Evolutionary conservation across 2,888 invertebrate species (phyloP).

Genomic region (Drosophila nr. perissopoda): DNA sequence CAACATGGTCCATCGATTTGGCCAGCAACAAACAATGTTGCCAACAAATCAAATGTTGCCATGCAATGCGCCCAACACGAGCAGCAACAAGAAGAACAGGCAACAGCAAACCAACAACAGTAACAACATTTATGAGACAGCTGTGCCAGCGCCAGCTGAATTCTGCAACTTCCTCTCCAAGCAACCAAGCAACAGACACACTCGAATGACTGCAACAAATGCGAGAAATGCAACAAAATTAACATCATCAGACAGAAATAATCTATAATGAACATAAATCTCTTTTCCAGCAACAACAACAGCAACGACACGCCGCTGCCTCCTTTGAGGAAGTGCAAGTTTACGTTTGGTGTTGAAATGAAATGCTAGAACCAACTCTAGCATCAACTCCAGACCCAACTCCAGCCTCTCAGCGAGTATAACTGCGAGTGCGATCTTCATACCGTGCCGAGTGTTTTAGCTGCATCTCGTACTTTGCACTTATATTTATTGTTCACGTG

Average conservation of each 20-base stretch:
- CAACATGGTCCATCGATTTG: constrained; percentile 54
- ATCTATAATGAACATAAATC: constrained; percentile 81
- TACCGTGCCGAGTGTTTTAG: constrained; percentile 35
- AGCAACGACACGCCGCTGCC: constrained; percentile 31
- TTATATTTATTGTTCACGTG: constrained; percentile 38
- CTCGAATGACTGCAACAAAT: constrained; percentile 58
- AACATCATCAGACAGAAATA: constrained; percentile 81
- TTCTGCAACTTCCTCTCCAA: constrained; percentile 55
- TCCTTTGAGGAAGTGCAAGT: constrained; percentile 77
- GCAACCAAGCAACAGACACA: constrained; percentile 11
- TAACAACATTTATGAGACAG: constrained; percentile 75
- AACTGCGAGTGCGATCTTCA: constrained; percentile 39
- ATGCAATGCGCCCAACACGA: constrained; percentile 52
- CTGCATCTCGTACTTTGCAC: constrained; percentile 35
- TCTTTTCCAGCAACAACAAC: constrained; percentile 47
- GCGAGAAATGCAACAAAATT: constrained; percentile 81
- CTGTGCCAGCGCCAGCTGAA: constrained; percentile 65
- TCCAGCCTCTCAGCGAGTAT: constrained; percentile 1
- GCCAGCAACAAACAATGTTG: constrained; percentile 74
- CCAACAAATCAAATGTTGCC: constrained; percentile 75
- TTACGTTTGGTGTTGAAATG: constrained; percentile 79
- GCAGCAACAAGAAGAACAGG: constrained; percentile 29
- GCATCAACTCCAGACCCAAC: constrained; percentile 11
- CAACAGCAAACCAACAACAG: constrained; percentile 37
- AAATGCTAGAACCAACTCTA: constrained; percentile 65